Conservation (phyloP, 2,113 vertebrate species). For the Bos taurus region DNA sequence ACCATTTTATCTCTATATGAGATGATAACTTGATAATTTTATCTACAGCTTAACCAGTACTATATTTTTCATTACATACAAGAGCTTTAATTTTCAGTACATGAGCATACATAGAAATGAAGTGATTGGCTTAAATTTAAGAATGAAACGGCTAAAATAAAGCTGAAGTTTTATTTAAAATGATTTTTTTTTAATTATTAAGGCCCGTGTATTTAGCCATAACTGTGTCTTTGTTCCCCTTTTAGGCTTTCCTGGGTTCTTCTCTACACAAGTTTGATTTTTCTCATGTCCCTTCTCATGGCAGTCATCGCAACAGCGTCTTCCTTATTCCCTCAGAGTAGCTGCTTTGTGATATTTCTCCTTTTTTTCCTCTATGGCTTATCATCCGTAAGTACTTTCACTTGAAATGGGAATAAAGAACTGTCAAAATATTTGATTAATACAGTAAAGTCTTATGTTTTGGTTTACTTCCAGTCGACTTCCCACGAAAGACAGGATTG, state of each 20-base stretch:
- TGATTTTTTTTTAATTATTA: background rate
- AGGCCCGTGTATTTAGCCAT: background rate
- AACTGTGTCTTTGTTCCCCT: background rate
- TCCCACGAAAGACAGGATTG: background rate
- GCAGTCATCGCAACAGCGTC: constrained; percentile 92
- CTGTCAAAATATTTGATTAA: background rate
- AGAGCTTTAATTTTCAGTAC: background rate
- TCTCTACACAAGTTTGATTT: constrained; percentile 92
- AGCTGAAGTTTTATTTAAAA: background rate
- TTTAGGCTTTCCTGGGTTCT: constrained; percentile 97
- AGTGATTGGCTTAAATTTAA: background rate
- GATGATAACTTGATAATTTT: background rate
- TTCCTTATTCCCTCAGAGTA: constrained; percentile 93
- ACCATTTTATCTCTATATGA: background rate
- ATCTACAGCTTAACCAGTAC: background rate
- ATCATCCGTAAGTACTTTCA: constrained; percentile 89
- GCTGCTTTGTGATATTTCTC: constrained; percentile 91
- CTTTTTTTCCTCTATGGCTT: constrained; percentile 97
- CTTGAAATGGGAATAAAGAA: background rate
- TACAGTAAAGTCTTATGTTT: background rate
- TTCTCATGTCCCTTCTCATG: constrained; percentile 95
- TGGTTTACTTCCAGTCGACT: background rate
- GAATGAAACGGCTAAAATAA: background rate
- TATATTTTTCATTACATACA: background rate
- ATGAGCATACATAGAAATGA: background rate